Percentiles rank a stretch among this genome's conserved stretches.
Conservation (phyloP, 2,888 invertebrate species). For the Hemaris fuciformis region DNA sequence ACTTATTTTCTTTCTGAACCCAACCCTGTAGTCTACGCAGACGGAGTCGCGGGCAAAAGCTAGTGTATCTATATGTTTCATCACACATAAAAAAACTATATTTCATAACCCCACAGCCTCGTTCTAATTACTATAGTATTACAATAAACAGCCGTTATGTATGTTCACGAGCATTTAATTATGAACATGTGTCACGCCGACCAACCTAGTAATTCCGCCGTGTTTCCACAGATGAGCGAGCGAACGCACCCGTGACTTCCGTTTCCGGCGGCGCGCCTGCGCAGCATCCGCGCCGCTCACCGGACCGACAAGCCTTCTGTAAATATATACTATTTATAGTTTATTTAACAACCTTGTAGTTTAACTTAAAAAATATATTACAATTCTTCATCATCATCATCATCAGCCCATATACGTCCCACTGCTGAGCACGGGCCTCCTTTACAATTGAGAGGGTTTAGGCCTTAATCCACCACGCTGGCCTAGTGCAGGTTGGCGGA, state of each 20-base stretch:
- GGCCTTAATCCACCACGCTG: too few relatives aligned
- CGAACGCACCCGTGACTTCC: constrained; percentile 78
- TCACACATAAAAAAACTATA: neutral
- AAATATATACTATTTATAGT: constrained; percentile 40
- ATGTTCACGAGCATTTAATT: constrained; percentile 11
- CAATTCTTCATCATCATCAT: too few relatives aligned
- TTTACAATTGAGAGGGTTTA: too few relatives aligned
- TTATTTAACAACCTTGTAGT: neutral
- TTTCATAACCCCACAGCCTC: neutral
- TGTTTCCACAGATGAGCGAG: constrained; percentile 76
- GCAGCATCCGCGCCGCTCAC: constrained; percentile 72
- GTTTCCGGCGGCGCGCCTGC: constrained; percentile 78
- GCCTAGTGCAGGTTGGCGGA: too few relatives aligned
- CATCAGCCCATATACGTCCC: too few relatives aligned
- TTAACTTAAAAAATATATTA: too few relatives aligned
- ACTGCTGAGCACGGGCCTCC: too few relatives aligned
- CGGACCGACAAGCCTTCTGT: constrained; percentile 55
- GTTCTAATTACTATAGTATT: neutral
- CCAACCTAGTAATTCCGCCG: constrained; percentile 68
- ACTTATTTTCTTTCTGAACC: too few relatives aligned
- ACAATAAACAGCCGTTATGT: neutral
- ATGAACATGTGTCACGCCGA: constrained; percentile 27
- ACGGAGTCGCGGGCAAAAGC: too few relatives aligned
- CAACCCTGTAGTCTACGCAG: too few relatives aligned
- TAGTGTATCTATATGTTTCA: too few relatives aligned